phyloP scores from a whole-genome alignment of 1,140 invertebrate species.

The Drosophila jambulina region DNA sequence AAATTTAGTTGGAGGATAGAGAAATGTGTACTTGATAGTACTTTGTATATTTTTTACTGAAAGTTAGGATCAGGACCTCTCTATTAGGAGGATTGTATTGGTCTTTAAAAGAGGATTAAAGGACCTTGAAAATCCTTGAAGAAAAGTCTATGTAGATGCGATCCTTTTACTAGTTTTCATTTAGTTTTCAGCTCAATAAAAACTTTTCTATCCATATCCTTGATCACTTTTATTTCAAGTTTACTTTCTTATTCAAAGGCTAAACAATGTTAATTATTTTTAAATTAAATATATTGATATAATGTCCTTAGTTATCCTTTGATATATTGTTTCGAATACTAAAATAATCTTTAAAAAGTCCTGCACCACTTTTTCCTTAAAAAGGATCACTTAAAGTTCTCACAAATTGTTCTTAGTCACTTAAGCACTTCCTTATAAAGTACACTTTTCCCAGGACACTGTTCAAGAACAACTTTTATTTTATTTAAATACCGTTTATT shows the following conservation, averaged over 20 bases:
- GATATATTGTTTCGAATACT: not conserved
- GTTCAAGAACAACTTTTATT: not conserved
- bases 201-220: not conserved
- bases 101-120: not conserved
- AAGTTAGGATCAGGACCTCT: not conserved
- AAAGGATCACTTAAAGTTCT: not conserved
- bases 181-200: not conserved
- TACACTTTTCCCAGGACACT: not conserved
- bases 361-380: not conserved
- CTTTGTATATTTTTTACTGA: not conserved
- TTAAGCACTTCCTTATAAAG: not conserved
- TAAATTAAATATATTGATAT: not conserved
- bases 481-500: conserved; percentile 19
- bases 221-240: not conserved
- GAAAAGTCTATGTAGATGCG: not conserved
- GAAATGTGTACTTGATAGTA: not conserved
- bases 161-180: not conserved
- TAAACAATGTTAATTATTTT: not conserved
- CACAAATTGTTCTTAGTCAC: not conserved
- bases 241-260: not conserved
- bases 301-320: not conserved
- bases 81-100: not conserved
- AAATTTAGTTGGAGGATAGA: conserved; percentile 4
- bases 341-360: not conserved
- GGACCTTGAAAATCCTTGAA: not conserved